phyloP scores from a whole-genome alignment of 2,113 vertebrate genomes.

The Potamarius usumacintae region DNA sequence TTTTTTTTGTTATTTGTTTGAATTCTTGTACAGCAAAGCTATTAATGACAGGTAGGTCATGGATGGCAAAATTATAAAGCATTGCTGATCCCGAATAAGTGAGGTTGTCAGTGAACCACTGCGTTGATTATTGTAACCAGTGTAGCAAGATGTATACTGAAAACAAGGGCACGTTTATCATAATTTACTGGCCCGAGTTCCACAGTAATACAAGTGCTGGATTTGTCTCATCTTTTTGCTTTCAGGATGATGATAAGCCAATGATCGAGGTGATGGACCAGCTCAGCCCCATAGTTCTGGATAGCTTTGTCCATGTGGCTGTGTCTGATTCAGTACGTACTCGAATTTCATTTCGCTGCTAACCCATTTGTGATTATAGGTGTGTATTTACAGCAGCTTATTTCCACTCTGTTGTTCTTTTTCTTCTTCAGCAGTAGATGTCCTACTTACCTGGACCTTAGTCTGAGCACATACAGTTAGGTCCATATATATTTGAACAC shows the following conservation, averaged over 20 bases:
- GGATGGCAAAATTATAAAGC: background rate
- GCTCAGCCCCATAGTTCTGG: conserved; percentile 91
- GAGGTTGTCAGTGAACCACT: background rate
- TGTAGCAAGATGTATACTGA: background rate
- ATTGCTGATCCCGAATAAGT: background rate
- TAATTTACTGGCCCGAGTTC: background rate
- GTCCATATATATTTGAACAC: too few relatives aligned
- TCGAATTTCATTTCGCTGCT: background rate
- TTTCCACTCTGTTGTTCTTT: background rate
- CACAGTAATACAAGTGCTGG: background rate
- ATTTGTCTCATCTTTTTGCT: conserved; percentile 12
- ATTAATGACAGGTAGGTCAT: background rate
- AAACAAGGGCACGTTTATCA: background rate
- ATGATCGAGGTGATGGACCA: conserved; percentile 99
- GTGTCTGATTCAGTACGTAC: conserved; percentile 90
- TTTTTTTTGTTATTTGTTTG: background rate
- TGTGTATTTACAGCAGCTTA: background rate
- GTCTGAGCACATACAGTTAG: background rate
- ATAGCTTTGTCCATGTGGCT: conserved; percentile 95
- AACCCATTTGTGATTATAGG: background rate
- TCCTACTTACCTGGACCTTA: background rate
- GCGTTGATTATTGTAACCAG: background rate
- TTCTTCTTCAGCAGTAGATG: background rate
- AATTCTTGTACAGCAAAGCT: background rate
- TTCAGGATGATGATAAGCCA: conserved; percentile 94